Percentiles rank a stretch among this genome's conserved stretches.
Conservation (phyloP, 2,113 vertebrate species). For the Stegastes partitus region DNA sequence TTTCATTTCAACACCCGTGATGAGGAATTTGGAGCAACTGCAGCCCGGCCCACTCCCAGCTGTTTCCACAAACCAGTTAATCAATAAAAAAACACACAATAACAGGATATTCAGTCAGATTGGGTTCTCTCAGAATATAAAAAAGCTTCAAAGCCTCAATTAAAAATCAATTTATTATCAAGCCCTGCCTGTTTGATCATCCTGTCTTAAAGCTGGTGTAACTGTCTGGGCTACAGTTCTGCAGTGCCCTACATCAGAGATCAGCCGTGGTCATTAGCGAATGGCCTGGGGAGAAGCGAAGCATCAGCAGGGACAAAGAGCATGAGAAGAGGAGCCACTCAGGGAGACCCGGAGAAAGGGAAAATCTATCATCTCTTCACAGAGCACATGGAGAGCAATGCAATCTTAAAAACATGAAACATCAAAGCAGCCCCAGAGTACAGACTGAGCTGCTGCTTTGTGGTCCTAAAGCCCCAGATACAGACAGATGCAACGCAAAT, state of each 20-base stretch:
- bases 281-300: slow-evolving; percentile 28
- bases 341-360: neutral
- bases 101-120: too few relatives aligned
- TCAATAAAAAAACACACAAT: neutral
- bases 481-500: neutral
- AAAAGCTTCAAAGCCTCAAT: neutral
- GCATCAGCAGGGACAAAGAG: neutral
- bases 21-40: slow-evolving; percentile 3
- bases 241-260: slow-evolving; percentile 27
- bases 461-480: neutral
- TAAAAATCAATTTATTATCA: neutral
- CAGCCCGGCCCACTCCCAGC: neutral
- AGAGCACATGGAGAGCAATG: neutral
- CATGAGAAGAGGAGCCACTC: slow-evolving; percentile 2
- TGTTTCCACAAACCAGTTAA: neutral
- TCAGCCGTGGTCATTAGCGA: neutral
- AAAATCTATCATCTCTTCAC: neutral
- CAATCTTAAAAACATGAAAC: slow-evolving; percentile 10
- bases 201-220: neutral
- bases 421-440: slow-evolving; percentile 5
- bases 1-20: slow-evolving; percentile 22
- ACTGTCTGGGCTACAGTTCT: neutral
- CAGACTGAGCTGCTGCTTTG: neutral
- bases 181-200: too few relatives aligned
- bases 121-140: too few relatives aligned